Conservation (phyloP, 2,888 invertebrate species). For the Crossocerus cetratus region DNA sequence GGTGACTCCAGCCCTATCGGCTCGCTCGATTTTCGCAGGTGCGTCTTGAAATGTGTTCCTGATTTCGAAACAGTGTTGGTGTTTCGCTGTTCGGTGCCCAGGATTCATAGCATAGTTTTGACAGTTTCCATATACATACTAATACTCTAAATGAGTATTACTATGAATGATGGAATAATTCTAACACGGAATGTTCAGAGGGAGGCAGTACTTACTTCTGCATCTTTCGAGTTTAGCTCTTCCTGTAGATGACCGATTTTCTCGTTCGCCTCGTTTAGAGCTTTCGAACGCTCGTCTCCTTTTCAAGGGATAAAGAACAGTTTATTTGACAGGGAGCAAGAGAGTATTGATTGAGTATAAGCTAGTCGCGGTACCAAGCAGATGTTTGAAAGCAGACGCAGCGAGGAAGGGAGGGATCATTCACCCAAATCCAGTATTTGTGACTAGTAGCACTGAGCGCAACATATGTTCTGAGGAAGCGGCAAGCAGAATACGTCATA, state of each 20-base stretch:
- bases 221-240: constrained; percentile 71
- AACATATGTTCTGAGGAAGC: too few relatives aligned
- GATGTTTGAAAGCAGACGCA: too few relatives aligned
- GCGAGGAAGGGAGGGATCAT: too few relatives aligned
- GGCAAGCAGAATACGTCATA: too few relatives aligned
- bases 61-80: not conserved
- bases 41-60: not conserved
- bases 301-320: constrained; percentile 25
- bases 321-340: not conserved
- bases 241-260: constrained; percentile 72
- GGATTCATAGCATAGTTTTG: not conserved
- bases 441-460: too few relatives aligned
- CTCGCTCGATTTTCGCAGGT: constrained; percentile 49
- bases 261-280: constrained; percentile 69
- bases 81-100: not conserved
- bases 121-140: not conserved
- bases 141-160: not conserved
- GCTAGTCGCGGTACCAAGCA: too few relatives aligned
- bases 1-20: constrained; percentile 60
- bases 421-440: too few relatives aligned
- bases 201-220: constrained; percentile 65
- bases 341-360: too few relatives aligned
- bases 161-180: not conserved
- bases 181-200: not conserved
- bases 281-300: constrained; percentile 68